These are phyloP conservation scores for Hecatera dysodea DNA, from an alignment of 2,888 invertebrate genomes.

Conservation along the genomic window DNA sequence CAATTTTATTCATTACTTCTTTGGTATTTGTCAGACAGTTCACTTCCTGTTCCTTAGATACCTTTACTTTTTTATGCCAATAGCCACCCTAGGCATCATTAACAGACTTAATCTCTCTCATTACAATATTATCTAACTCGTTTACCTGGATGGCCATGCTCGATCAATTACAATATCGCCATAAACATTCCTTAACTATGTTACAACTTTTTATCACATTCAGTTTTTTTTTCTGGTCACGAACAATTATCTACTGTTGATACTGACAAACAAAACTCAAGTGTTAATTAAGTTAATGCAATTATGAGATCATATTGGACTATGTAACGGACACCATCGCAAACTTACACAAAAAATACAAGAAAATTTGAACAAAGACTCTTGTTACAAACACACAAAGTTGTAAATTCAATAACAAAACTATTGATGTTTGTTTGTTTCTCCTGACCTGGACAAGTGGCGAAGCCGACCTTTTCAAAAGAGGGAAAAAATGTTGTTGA, in stretches of 20 bases:
- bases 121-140: conserved; percentile 55
- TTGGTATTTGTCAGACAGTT: conserved; percentile 3
- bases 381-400: conserved; percentile 7
- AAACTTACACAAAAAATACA: conserved; percentile 32
- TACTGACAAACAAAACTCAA: conserved; percentile 75
- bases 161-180: conserved; percentile 50
- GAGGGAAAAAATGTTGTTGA: conserved; percentile 75
- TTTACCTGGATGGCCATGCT: conserved; percentile 37
- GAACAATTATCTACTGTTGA: conserved; percentile 75
- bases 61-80: conserved; percentile 14
- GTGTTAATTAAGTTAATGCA: conserved; percentile 83
- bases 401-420: conserved; percentile 17
- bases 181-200: conserved; percentile 47
- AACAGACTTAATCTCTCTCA: conserved; percentile 25
- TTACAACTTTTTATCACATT: conserved; percentile 61
- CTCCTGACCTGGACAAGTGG: conserved; percentile 68
- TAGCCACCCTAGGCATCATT: conserved; percentile 6
- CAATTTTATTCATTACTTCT: conserved; percentile 10
- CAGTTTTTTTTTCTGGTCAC: conserved; percentile 44
- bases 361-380: fast-evolving
- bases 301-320: conserved; percentile 77
- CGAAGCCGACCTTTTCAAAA: conserved; percentile 80
- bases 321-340: conserved; percentile 68
- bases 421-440: conserved; percentile 35
- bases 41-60: background rate